Evolutionary conservation across 2,888 invertebrate genomes (phyloP), one percentile per base, ranked within the genome.

Genomic region (Hirtodrosophila trivittata): DNA sequence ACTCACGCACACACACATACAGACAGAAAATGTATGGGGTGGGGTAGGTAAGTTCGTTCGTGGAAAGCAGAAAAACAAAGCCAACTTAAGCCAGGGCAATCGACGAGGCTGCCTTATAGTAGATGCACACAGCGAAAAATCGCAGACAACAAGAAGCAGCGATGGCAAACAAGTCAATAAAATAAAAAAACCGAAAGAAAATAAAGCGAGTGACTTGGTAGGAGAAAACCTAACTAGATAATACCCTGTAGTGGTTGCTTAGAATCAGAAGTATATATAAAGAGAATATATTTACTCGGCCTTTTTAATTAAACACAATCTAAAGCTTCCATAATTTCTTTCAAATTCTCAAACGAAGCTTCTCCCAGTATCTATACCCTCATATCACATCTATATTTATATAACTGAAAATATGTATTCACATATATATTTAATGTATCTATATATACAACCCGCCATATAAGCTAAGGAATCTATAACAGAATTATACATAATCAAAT

Each of bases 81-180:
- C 77, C 62, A 66, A 58, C 54, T 63, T 78, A 67, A 77, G 77
- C 78, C 65, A 16, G 65, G 51, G 41, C 78, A 71, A 69, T 81
- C 81, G 81, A 64, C 38, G 58, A 35, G 49, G 57, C 46, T 28
- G 39, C 41, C 37, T 35, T 37, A 25, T 37, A 13, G 9, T 28
- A 26, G 33, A 39, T 52, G 54, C 59, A 67, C 70, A 51, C 64
- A 56, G 67, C 43, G 41, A 51, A 16, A 50, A 66, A 71, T 59
- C 50, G 62, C 57, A 50, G 45, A 65, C 60, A 57, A 54, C 69
- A 73, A 56, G 51, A 68, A 55, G 46, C 64, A 55, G 16, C 43
- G 43, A 26, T 46, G 41, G 47, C 52, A 47, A 47, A 42, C 67
- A 60, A 69, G 45, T 65, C 55, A 73, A 72, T 71, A 74, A 60